Evolutionary conservation across 2,888 invertebrate genomes (phyloP).

Genomic region (Heteromurus nitidus): DNA sequence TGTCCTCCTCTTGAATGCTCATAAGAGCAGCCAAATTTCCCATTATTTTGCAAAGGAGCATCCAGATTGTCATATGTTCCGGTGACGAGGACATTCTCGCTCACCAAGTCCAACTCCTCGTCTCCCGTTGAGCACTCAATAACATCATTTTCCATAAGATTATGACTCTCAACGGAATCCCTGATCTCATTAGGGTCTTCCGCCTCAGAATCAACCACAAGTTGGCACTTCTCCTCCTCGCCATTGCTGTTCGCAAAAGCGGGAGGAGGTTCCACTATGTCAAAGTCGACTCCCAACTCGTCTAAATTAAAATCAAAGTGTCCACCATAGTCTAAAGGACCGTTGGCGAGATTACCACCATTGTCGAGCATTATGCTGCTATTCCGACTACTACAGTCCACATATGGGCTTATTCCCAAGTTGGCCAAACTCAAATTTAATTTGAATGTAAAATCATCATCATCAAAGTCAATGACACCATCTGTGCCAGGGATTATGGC

Average conservation of each 20-base stretch:
- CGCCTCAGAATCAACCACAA: constrained; percentile 67
- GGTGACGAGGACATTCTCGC: constrained; percentile 17
- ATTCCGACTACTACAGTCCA: background rate
- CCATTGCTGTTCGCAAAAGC: constrained; percentile 56
- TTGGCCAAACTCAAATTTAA: constrained; percentile 63
- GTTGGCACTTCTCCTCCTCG: constrained; percentile 60
- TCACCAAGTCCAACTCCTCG: constrained; percentile 27
- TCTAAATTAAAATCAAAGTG: constrained; percentile 59
- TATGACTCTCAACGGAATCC: constrained; percentile 34
- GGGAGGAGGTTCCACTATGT: constrained; percentile 64
- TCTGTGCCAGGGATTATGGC: constrained; percentile 52
- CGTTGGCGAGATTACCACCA: background rate
- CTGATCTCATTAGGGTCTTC: constrained; percentile 59
- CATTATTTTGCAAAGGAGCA: constrained; percentile 48
- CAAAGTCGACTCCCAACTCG: constrained; percentile 65
- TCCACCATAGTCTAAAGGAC: constrained; percentile 45
- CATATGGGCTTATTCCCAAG: constrained; percentile 60
- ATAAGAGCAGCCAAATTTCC: constrained; percentile 12
- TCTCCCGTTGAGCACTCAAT: constrained; percentile 42
- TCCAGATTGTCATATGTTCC: constrained; percentile 40
- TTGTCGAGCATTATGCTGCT: constrained; percentile 13
- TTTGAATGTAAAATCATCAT: constrained; percentile 65
- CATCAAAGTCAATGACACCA: constrained; percentile 59
- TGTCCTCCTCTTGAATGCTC: background rate
- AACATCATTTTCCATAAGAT: constrained; percentile 46